These are phyloP conservation scores for Cephus spinipes DNA, from an alignment of 2,888 invertebrate species.

Conservation along the genomic window DNA sequence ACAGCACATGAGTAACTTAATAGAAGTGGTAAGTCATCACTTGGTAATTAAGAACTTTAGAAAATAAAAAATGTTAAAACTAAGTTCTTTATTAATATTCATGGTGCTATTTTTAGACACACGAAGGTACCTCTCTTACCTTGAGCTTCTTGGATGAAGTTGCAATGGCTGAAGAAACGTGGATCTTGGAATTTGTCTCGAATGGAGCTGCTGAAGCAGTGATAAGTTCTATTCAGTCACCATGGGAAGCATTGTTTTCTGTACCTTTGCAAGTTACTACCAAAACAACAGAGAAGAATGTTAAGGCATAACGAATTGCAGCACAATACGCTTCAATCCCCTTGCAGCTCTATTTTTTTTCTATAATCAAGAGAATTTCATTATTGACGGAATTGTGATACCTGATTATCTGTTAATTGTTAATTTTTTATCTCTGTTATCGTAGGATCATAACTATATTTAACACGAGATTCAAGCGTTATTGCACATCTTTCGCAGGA, in stretches of 20 bases:
- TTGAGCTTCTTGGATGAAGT: conserved; percentile 70
- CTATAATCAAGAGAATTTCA: conserved; percentile 9
- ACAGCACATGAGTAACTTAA: conserved; percentile 70
- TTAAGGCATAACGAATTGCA: conserved; percentile 15
- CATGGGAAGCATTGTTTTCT: conserved; percentile 71
- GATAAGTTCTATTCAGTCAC: conserved; percentile 67
- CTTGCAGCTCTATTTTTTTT: conserved; percentile 15
- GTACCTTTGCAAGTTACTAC: conserved; percentile 66
- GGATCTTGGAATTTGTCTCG: conserved; percentile 68
- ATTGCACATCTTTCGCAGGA: not conserved
- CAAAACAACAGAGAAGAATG: conserved; percentile 25
- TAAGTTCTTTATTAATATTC: not conserved
- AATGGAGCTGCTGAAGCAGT: conserved; percentile 65
- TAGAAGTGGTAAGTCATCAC: conserved; percentile 67
- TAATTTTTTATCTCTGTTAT: not conserved
- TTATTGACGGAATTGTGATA: conserved; percentile 1
- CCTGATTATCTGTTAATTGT: not conserved
- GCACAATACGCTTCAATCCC: not conserved
- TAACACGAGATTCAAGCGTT: not conserved
- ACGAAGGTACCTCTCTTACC: conserved; percentile 50
- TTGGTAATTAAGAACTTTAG: not conserved
- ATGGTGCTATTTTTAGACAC: conserved; percentile 14
- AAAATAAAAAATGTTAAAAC: not conserved
- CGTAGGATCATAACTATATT: not conserved
- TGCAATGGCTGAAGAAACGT: conserved; percentile 66